Base-by-base conservation (phyloP, 1,140 invertebrate species). In the Nasonia giraulti region DNA sequence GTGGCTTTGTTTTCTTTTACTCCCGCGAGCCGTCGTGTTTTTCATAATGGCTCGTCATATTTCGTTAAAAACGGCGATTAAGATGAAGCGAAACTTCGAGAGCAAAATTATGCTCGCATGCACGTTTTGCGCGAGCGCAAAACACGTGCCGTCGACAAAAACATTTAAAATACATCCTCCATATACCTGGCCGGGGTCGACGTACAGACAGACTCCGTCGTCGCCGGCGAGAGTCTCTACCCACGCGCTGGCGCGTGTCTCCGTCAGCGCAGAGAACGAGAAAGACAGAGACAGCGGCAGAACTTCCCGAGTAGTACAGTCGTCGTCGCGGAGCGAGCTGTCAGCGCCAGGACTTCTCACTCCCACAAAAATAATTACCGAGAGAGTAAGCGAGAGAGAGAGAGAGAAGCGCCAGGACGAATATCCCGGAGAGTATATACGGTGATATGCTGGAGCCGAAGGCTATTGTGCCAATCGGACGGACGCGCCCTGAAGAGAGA, bases 321-420 rank as follows among this genome's bases (percentile, higher is more conserved):
- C 91, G 90, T 87, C 87, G 90, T 87, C 86, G 88, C 55, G 55
- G 20, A 62, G 55, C 55, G 84, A 86, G 86, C 91, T 92, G 91
- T 92, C 91, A 92, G 84, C 88, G 87, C 83, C 91, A 92, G 91
- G 82, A 87, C 86, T 90, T 90, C 90, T 91, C 90, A 89, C 89
- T 90, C 91, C 17, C 88, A 89, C 88, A 91, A 92, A 92, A 92
- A 92, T 92, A 92, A 92, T 92, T 92, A 92, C 90, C 89, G n/a
- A 47, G 33, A 81, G 37, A 81, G 27, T 40, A 12, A 79, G n/a
- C 12, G 27, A 69, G 66, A 55, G 75, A 27, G 27, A 69, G 66
- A 55, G 75, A 78, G 62, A 77, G 33, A 71, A n/a, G 23, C 77
- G 77, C 40, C 68, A 62, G 6, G 27, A 62, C 76, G n/a, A 78